Base-by-base conservation (phyloP, 2,797 vertebrate genomes). In the Enoplosus armatus region DNA sequence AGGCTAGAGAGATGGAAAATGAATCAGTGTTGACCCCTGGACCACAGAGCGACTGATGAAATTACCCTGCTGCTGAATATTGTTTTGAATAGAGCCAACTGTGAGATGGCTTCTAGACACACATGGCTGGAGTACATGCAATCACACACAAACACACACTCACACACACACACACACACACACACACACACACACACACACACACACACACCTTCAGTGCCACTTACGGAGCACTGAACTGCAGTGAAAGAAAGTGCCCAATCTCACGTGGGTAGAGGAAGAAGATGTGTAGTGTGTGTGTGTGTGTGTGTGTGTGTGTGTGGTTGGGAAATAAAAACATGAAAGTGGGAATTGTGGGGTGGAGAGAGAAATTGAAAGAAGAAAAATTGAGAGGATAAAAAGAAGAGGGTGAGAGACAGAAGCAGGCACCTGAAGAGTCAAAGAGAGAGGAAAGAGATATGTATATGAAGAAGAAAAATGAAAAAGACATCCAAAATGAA, bases 31-130 rank as follows among this genome's bases (percentile, higher is more conserved):
- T 84, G 90, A 89, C 85, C 83, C 64, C 67, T 79, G 77, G 63
- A 91, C 81, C 89, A 82, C 43, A 78, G 77, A 87, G 84, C 26
- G 2, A 26, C 77, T 84, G 85, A 91, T 88, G 81, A 87, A 87
- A 90, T 85, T 54, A 84, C 80, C 62, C 75, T 35, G 67, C 77
- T 48, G 76, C 55, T 88, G 83, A 90, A 89, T 87, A 87, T 84
- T 88, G 85, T 88, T 92, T 88, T 81, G 90, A 92, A 90, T 85
- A 64, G 77, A 79, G 61, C 69, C 80, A 50, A 81, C 83, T 83
- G 85, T 76, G 72, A 84, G 89, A 89, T 87, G 69, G 81, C 58
- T 74, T 78, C 66, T 50, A 56, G 87, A 79, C 81, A 86, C 87
- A 86, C 85, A 87, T 75, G 76, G 66, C 43, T 50, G 48, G 33